Evolutionary conservation across 1,140 invertebrate genomes (phyloP), one percentile per base, ranked within the genome.

Genomic region (Euwallacea similis): DNA sequence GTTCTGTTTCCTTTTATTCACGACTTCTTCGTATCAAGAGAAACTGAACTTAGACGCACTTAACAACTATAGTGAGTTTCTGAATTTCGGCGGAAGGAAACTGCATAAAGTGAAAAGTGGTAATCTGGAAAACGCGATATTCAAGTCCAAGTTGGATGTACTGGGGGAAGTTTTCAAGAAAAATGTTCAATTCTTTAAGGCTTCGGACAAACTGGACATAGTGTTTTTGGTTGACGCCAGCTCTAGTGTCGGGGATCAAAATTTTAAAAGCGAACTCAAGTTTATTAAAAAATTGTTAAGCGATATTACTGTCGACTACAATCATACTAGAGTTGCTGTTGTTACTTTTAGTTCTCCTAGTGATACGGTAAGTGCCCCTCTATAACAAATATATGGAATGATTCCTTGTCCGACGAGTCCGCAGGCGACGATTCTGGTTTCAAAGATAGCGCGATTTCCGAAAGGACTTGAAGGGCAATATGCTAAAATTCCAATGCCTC

Each of bases 271-370:
- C 73, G 90, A 91, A 79, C 77, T 91, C 43, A 89, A 87, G 75
- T 91, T 92, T 78, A 89, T 91, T 3, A 86, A 86, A 73, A 90
- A 90, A 77, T 79, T 92, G 0, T 73, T 92, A n/a, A 86, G 89
- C 7, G 89, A 91, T 78, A 89, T 91, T 70, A 88, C 86, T 0
- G 87, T 91, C 2, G 87, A 88, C 61, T 82, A 83, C 41, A 84
- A 88, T 72, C 83, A 87, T 11, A 89, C 89, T 0, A 81, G 89
- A 70, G 86, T 91, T 6, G 85, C 88, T 2, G 80, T 92, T 11
- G 82, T 91, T 7, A 90, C 89, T 3, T 92, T 90, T 77, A 88
- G 88, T 46, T 89, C 89, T 2, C 83, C 82, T 59, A 82, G 79
- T 46, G 83, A 84, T 77, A 85, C 88, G 15, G 80, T 84, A 77